phyloP scores from a whole-genome alignment of 2,888 invertebrate species.

The Leucozona laternaria region DNA sequence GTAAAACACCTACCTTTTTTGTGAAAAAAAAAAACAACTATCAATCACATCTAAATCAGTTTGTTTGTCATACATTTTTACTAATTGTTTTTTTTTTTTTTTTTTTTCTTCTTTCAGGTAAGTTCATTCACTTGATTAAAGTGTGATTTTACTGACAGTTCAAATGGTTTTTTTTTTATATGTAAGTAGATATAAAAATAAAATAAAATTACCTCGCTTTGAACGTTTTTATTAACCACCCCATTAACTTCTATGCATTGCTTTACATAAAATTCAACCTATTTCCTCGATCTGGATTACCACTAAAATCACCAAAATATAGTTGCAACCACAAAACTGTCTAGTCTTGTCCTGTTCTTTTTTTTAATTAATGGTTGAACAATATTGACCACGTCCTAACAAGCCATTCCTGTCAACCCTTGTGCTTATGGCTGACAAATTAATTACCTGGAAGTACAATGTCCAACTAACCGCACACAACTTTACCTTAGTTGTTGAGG shows the following conservation, averaged over 20 bases:
- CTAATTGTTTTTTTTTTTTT: background rate
- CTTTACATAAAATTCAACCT: background rate
- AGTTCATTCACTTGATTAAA: background rate
- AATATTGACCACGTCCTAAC: slow-evolving; percentile 19
- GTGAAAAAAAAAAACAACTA: no score
- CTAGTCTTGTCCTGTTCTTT: background rate
- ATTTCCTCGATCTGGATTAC: background rate
- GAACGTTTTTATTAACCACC: background rate
- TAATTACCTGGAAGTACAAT: slow-evolving; percentile 23
- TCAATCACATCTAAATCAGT: no score
- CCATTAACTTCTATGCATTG: background rate
- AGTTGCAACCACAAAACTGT: slow-evolving; percentile 1
- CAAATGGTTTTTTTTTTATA: background rate
- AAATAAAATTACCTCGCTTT: background rate
- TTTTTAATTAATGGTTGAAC: background rate
- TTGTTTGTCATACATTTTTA: background rate
- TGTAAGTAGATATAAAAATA: background rate
- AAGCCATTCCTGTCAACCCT: slow-evolving; percentile 27
- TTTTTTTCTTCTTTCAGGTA: background rate
- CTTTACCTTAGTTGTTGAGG: background rate
- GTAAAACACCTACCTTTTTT: no score
- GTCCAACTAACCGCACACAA: slow-evolving; percentile 8
- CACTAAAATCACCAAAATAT: background rate
- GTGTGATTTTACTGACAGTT: background rate
- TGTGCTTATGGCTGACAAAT: background rate